These are phyloP conservation scores for Hirudinaria manillensis DNA, from an alignment of 2,888 invertebrate genomes.

Conservation along the genomic window DNA sequence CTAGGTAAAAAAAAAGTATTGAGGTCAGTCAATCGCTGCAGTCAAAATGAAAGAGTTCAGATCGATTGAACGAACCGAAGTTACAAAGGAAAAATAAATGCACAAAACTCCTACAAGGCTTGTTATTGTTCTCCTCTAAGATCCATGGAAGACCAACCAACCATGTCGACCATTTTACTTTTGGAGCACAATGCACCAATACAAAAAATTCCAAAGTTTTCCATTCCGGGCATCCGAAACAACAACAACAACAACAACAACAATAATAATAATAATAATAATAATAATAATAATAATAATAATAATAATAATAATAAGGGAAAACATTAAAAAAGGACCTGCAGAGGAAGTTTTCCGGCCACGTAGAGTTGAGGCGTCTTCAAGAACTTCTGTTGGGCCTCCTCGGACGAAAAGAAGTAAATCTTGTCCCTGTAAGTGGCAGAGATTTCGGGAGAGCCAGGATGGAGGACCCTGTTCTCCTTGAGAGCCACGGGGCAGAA, in stretches of 20 bases:
- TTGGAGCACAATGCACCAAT: too few species aligned
- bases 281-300: too few species aligned
- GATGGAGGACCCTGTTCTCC: conserved; percentile 49
- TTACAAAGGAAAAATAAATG: neutral
- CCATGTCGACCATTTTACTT: too few species aligned
- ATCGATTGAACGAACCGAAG: neutral
- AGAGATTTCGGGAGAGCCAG: conserved; percentile 52
- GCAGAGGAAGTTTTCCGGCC: conserved; percentile 44
- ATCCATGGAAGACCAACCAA: too few species aligned
- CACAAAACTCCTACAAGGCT: neutral
- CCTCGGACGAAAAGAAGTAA: conserved; percentile 50
- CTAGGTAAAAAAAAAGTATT: conserved; percentile 40
- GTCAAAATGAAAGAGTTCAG: neutral
- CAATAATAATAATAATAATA: too few species aligned
- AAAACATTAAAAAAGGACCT: too few species aligned
- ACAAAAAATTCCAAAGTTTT: too few species aligned
- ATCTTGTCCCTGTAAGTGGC: conserved; percentile 51
- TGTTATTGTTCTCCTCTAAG: too few species aligned
- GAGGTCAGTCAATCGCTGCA: neutral
- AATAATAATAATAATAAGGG: too few species aligned
- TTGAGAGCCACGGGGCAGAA: conserved; percentile 53
- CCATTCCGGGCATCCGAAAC: too few species aligned
- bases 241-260: too few species aligned
- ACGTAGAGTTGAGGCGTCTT: conserved; percentile 47
- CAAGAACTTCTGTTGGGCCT: conserved; percentile 50